Conservation (phyloP, 2,888 invertebrate species). For the Melanotus villosus region DNA sequence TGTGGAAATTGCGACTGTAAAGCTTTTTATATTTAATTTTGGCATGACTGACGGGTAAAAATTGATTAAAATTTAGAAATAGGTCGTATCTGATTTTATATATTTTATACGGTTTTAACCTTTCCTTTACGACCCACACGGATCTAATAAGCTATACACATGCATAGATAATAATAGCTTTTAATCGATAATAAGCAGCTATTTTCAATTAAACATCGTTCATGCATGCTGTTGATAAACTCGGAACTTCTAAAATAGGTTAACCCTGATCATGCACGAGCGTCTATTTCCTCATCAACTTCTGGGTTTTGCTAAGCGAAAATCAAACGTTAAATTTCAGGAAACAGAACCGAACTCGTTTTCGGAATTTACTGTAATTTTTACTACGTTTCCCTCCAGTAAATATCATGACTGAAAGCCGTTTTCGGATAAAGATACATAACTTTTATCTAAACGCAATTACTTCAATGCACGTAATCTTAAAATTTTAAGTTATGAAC, state of each 20-base stretch:
- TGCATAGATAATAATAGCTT: constrained; percentile 1
- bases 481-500: neutral
- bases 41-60: no score
- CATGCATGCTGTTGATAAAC: neutral
- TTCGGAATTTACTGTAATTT: no score
- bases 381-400: no score
- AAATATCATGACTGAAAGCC: no score
- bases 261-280: neutral
- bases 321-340: no score
- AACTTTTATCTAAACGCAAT: neutral
- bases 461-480: neutral
- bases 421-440: no score
- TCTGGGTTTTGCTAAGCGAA: neutral
- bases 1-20: no score
- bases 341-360: no score
- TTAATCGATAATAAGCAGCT: neutral
- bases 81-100: no score
- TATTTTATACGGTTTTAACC: no score
- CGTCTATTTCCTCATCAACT: neutral
- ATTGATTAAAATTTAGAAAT: no score
- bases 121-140: neutral
- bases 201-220: neutral
- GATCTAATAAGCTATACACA: neutral
- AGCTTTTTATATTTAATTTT: no score
- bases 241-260: neutral